These are phyloP conservation scores for Petrocephalus sullivani DNA, from an alignment of 2,797 vertebrate genomes.

Conservation along the genomic window DNA sequence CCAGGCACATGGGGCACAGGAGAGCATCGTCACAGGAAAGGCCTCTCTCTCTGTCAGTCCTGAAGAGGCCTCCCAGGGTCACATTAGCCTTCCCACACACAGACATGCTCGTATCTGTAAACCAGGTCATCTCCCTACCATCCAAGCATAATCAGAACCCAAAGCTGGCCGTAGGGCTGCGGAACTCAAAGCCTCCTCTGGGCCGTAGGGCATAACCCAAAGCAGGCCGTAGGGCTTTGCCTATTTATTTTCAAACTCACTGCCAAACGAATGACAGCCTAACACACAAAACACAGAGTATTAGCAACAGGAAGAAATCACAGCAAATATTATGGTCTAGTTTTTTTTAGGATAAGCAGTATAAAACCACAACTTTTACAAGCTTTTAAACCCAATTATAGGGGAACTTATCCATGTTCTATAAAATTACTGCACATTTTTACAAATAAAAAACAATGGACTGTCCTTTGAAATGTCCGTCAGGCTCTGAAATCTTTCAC, in stretches of 20 bases:
- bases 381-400: background rate
- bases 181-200: background rate
- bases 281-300: background rate
- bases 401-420: background rate
- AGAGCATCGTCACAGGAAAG: background rate
- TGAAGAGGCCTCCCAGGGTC: background rate
- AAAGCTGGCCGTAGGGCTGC: background rate
- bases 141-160: no score
- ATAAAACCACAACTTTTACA: background rate
- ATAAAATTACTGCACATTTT: constrained; percentile 6
- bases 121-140: background rate
- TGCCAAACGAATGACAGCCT: background rate
- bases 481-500: background rate
- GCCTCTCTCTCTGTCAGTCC: background rate
- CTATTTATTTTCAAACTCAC: background rate
- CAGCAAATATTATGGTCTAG: background rate
- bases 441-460: constrained; percentile 7
- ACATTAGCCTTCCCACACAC: background rate
- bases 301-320: constrained; percentile 1
- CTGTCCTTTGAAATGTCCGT: background rate
- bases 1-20: background rate
- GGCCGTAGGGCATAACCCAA: no score
- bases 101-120: background rate
- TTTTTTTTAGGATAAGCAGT: background rate
- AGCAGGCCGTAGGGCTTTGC: background rate